Percentiles rank a stretch among this genome's conserved stretches.
phyloP scores from a whole-genome alignment of 1,140 invertebrate genomes.

The Cydia strobilella region DNA sequence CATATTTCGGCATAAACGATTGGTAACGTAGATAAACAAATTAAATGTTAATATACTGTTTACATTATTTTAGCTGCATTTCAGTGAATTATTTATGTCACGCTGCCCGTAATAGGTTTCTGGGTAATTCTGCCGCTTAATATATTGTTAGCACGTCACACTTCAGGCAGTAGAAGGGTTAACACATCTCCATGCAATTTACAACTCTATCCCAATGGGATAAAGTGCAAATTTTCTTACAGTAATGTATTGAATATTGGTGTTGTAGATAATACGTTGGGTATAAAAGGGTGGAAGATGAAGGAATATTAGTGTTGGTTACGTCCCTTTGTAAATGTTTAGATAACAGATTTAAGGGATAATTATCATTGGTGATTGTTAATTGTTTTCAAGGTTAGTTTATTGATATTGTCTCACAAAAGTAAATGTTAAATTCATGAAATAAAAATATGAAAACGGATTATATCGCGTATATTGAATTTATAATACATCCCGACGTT shows the following conservation, averaged over 20 bases:
- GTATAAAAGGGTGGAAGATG: not conserved
- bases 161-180: constrained; percentile 20
- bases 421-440: too few species aligned
- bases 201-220: not conserved
- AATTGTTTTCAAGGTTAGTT: not conserved
- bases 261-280: not conserved
- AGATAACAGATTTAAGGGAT: not conserved
- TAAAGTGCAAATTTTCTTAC: not conserved
- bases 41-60: not conserved
- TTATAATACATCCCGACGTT: too few species aligned
- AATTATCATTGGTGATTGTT: not conserved
- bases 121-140: constrained; percentile 26
- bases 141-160: constrained; percentile 30
- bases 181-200: not conserved
- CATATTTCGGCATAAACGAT: too few species aligned
- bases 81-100: constrained; percentile 30
- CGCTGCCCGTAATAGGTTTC: constrained; percentile 29
- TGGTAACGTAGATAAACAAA: too few species aligned
- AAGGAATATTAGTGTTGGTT: not conserved
- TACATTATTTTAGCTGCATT: not conserved
- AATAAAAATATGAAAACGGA: too few species aligned
- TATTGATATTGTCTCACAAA: not conserved
- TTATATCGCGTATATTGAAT: too few species aligned
- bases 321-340: not conserved
- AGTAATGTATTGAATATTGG: not conserved